Percentiles rank a stretch among this genome's conserved stretches.
Evolutionary conservation across 2,888 invertebrate genomes (phyloP).

Genomic region (Nysson spinosus): DNA sequence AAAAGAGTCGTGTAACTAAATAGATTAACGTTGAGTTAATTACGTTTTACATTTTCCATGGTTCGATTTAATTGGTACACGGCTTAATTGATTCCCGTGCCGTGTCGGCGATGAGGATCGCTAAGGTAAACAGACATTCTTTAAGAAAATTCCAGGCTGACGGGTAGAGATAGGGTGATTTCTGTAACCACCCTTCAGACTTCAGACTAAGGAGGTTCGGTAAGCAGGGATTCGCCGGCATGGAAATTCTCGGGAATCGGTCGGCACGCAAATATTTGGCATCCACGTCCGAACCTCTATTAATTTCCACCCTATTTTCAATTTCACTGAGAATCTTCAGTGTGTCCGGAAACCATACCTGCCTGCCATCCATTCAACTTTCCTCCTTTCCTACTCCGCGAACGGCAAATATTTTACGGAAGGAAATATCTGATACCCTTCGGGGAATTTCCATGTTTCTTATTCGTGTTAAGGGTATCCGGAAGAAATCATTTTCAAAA

Average conservation of each 20-base stretch:
- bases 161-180: too few species aligned
- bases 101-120: too few species aligned
- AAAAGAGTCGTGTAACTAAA: too few species aligned
- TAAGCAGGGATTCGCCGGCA: conserved; percentile 26
- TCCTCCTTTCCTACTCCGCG: conserved; percentile 9
- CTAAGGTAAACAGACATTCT: too few species aligned
- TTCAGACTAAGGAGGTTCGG: too few species aligned
- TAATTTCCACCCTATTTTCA: conserved; percentile 67
- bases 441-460: conserved; percentile 29
- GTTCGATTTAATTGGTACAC: too few species aligned
- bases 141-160: conserved; percentile 29
- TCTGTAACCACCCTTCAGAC: too few species aligned
- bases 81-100: too few species aligned
- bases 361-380: conserved; percentile 12
- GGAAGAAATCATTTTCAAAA: conserved; percentile 8
- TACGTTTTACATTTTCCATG: too few species aligned
- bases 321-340: conserved; percentile 59
- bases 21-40: too few species aligned
- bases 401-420: conserved; percentile 22
- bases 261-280: conserved; percentile 63
- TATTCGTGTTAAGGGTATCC: conserved; percentile 13
- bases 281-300: conserved; percentile 58
- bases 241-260: conserved; percentile 42
- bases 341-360: conserved; percentile 19
- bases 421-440: conserved; percentile 2